phyloP scores from a whole-genome alignment of 2,113 vertebrate species.

The Panthera tigris region DNA sequence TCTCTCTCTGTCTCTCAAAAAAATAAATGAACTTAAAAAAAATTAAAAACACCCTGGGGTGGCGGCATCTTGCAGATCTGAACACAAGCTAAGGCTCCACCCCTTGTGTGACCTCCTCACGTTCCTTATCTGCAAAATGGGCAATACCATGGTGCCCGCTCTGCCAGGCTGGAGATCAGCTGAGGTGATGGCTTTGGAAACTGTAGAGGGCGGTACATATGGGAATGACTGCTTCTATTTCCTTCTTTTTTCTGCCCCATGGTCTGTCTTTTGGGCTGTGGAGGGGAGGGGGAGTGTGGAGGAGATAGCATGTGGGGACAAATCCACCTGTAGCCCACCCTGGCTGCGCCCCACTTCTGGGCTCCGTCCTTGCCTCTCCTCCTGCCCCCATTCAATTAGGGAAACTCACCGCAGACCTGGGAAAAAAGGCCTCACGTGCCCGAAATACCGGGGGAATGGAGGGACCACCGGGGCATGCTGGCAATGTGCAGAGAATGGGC shows the following conservation, averaged over 20 bases:
- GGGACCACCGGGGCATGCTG: neutral
- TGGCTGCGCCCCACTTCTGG: neutral
- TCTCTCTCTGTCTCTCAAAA: too few species aligned
- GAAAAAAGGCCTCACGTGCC: neutral
- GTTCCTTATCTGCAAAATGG: neutral
- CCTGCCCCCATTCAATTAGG: neutral
- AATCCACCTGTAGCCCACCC: neutral
- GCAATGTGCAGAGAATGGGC: neutral
- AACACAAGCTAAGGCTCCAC: neutral
- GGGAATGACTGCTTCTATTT: neutral
- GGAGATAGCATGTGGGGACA: neutral
- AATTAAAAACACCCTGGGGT: neutral
- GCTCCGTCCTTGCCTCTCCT: neutral
- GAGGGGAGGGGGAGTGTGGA: neutral
- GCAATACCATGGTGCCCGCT: neutral
- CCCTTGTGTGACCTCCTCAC: neutral
- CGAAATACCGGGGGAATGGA: neutral
- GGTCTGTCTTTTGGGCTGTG: neutral
- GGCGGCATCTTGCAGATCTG: neutral
- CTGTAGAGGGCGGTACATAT: fast-evolving
- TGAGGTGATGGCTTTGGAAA: neutral
- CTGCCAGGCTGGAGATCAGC: neutral
- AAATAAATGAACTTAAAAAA: neutral
- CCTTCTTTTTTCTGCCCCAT: too few species aligned
- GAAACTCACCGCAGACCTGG: neutral